These are phyloP conservation scores for Alcis repandata DNA, from an alignment of 2,888 invertebrate species.

Conservation along the genomic window DNA sequence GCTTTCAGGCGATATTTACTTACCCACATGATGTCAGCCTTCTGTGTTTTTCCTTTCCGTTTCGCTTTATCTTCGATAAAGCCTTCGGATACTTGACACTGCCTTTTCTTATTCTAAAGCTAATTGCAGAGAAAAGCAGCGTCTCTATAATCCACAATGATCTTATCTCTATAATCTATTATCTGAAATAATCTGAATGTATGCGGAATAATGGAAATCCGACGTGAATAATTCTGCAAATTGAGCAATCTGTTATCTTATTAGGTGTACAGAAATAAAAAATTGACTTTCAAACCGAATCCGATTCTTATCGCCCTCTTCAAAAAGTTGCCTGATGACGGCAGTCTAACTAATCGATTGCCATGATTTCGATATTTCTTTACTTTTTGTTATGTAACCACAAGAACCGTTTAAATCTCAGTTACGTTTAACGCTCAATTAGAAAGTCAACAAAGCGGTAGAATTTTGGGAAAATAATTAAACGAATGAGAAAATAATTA, in stretches of 20 bases:
- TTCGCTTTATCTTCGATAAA: no score
- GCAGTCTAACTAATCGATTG: constrained; percentile 38
- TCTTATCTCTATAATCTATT: background rate
- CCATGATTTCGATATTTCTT: constrained; percentile 37
- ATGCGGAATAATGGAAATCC: constrained; percentile 8
- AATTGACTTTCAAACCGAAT: constrained; percentile 9
- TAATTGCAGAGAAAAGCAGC: background rate
- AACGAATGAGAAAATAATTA: no score
- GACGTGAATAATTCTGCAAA: constrained; percentile 1
- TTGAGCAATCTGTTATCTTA: background rate
- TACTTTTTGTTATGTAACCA: constrained; percentile 37
- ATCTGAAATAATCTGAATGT: constrained; percentile 1
- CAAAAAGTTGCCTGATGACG: constrained; percentile 23
- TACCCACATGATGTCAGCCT: no score
- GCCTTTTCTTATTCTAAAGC: background rate
- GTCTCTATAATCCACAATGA: no score
- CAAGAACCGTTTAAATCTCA: constrained; percentile 31
- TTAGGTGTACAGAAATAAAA: background rate
- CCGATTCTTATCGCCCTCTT: constrained; percentile 21
- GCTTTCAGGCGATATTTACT: no score
- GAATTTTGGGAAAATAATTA: background rate
- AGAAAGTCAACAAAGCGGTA: constrained; percentile 30
- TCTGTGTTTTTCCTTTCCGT: no score
- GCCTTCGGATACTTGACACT: background rate
- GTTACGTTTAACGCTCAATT: constrained; percentile 30